phyloP scores from a whole-genome alignment of 2,797 vertebrate species.

The Pristis pectinata region DNA sequence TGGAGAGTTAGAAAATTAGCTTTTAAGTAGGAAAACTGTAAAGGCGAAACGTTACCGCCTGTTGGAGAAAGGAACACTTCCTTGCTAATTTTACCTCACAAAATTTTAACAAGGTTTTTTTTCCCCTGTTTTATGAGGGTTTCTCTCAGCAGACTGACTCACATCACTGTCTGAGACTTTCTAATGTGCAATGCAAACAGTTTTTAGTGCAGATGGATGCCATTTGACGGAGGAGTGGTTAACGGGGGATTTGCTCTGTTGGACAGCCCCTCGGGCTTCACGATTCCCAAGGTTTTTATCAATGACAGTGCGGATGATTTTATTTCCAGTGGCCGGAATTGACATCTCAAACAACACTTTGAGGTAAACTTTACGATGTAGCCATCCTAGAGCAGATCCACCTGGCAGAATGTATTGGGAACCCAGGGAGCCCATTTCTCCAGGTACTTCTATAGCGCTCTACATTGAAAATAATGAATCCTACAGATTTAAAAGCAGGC shows the following conservation, averaged over 20 bases:
- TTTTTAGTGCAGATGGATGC: not conserved
- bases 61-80: not conserved
- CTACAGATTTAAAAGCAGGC: not conserved
- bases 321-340: not conserved
- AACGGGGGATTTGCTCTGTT: not conserved
- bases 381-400: not conserved
- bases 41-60: conserved; percentile 4
- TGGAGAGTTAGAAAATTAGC: conserved; percentile 22
- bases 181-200: not conserved
- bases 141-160: conserved; percentile 16
- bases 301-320: not conserved
- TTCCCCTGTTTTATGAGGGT: not conserved
- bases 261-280: not conserved
- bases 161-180: conserved; percentile 32
- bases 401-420: not conserved
- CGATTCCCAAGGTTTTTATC: not conserved
- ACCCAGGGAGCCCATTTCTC: not conserved
- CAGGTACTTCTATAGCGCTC: too few species aligned
- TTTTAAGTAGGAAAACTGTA: not conserved
- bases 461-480: not conserved
- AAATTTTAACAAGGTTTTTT: conserved; percentile 8
- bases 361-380: not conserved
- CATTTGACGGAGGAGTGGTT: conserved; percentile 10
- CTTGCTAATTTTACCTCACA: conserved; percentile 5
- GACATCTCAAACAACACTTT: not conserved